These are phyloP conservation scores for Potamarius usumacintae DNA, from an alignment of 2,113 vertebrate genomes.

Conservation along the genomic window DNA sequence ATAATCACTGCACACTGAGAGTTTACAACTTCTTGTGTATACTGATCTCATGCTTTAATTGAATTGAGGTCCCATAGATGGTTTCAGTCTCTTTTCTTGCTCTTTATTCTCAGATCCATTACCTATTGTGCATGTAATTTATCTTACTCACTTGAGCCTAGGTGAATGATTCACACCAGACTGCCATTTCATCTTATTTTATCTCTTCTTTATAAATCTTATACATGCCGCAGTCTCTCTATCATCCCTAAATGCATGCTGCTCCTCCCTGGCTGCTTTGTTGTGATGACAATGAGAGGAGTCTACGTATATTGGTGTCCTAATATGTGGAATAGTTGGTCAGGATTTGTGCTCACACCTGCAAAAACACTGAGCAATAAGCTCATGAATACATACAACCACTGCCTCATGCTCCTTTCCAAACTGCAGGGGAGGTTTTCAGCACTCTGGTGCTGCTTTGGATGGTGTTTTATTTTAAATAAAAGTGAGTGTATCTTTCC, in stretches of 20 bases:
- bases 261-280: not conserved
- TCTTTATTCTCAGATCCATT: not conserved
- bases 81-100: not conserved
- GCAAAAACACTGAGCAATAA: slow-evolving; percentile 35
- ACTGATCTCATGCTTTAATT: not conserved
- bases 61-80: not conserved
- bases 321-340: slow-evolving; percentile 17
- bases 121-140: not conserved
- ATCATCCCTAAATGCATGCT: not conserved
- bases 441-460: slow-evolving; percentile 1
- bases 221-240: not conserved
- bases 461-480: slow-evolving; percentile 13
- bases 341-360: slow-evolving; percentile 13
- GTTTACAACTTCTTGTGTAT: not conserved
- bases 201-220: slow-evolving; percentile 2
- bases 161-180: slow-evolving; percentile 13
- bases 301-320: not conserved
- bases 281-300: not conserved
- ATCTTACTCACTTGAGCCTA: not conserved
- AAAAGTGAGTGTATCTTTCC: not conserved
- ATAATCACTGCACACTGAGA: not conserved
- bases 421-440: slow-evolving; percentile 12
- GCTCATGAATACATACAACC: slow-evolving; percentile 29
- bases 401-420: not conserved
- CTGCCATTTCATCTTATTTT: slow-evolving; percentile 6